Percentiles rank a stretch among this genome's conserved stretches.
Conservation (phyloP, 2,113 vertebrate genomes). For the Antigone vipio region DNA sequence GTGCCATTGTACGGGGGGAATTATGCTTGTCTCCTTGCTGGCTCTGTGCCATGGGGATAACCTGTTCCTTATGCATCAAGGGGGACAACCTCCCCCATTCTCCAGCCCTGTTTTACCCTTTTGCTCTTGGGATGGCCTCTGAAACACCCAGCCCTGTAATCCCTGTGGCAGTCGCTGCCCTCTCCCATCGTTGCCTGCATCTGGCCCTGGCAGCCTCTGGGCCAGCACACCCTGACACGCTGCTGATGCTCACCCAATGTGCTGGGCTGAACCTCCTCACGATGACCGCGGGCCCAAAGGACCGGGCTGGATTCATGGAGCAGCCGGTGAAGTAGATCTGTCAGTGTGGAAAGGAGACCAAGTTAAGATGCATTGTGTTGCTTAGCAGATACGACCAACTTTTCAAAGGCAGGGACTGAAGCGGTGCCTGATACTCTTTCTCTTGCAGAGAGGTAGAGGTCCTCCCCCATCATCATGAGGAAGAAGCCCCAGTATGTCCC, state of each 20-base stretch:
- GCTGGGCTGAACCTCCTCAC: constrained; percentile 63
- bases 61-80: rapidly evolving
- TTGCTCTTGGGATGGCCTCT: not conserved
- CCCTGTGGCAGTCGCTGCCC: rapidly evolving
- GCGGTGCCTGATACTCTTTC: rapidly evolving
- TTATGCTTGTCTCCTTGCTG: not conserved
- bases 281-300: constrained; percentile 75
- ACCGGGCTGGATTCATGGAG: constrained; percentile 84
- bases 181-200: not conserved
- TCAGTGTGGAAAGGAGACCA: not conserved
- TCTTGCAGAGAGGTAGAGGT: not conserved
- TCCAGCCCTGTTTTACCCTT: not conserved
- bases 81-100: rapidly evolving
- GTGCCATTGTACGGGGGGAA: rapidly evolving
- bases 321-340: constrained; percentile 83
- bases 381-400: rapidly evolving
- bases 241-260: constrained; percentile 73
- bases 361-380: not conserved
- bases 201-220: too few relatives aligned
- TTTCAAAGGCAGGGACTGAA: not conserved
- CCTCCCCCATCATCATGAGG: rapidly evolving
- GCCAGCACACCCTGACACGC: rapidly evolving
- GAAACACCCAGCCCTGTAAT: not conserved
- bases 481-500: rapidly evolving
- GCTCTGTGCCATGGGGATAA: not conserved